phyloP scores from a whole-genome alignment of 2,797 vertebrate species.

The Mionectes olivaceus region DNA sequence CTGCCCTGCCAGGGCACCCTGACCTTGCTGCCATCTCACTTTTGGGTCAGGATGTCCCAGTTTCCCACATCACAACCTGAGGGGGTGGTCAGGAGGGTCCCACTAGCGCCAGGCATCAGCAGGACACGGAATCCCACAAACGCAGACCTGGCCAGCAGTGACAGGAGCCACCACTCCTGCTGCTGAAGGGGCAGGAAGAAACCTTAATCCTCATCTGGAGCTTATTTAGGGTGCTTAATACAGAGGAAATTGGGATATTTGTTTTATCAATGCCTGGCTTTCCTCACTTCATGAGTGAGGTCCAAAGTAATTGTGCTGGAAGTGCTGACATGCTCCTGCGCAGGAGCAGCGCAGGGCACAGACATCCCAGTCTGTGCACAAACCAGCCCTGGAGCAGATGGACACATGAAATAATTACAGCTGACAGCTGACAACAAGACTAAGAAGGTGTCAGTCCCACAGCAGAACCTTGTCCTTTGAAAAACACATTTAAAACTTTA shows the following conservation, averaged over 20 bases:
- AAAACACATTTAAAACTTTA: background rate
- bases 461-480: background rate
- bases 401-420: background rate
- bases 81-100: background rate
- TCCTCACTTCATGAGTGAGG: background rate
- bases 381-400: background rate
- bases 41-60: background rate
- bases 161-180: accelerated
- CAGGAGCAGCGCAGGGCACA: background rate
- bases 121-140: accelerated
- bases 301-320: background rate
- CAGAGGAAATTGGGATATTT: accelerated
- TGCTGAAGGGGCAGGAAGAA: background rate
- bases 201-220: background rate
- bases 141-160: background rate
- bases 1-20: background rate
- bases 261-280: accelerated
- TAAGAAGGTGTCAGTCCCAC: background rate
- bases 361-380: accelerated
- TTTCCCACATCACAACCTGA: background rate
- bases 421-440: background rate
- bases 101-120: background rate
- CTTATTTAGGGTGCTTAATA: accelerated
- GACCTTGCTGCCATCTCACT: background rate
- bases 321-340: accelerated